Evolutionary conservation across 1,140 invertebrate species (phyloP).

Genomic region (Cydia pomonella): DNA sequence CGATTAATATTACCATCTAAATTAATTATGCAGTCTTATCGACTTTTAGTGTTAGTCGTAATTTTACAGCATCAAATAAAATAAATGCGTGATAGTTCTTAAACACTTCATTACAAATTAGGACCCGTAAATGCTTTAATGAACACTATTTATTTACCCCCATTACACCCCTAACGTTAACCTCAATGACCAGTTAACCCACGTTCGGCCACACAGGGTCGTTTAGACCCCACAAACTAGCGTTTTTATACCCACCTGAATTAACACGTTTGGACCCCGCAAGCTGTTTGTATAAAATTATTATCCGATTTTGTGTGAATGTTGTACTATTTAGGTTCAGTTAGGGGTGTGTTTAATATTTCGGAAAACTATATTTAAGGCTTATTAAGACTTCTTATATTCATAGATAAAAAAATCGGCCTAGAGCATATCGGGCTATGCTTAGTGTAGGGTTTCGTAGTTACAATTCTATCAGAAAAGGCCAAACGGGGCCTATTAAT

Average conservation of each 20-base stretch:
- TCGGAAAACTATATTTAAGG: not conserved
- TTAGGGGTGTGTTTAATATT: not conserved
- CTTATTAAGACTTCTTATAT: not conserved
- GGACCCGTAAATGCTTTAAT: not conserved
- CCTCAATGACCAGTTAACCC: not conserved
- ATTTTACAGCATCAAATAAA: not conserved
- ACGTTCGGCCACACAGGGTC: not conserved
- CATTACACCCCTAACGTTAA: not conserved
- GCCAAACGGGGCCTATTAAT: too few relatives aligned
- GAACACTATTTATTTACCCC: constrained; percentile 3
- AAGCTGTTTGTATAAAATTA: constrained; percentile 17
- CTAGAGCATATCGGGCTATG: too few relatives aligned
- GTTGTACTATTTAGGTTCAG: not conserved
- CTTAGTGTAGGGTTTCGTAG: too few relatives aligned
- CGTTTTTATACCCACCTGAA: constrained; percentile 7
- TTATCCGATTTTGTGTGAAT: not conserved
- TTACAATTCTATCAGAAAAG: too few relatives aligned
- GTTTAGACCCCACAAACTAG: constrained; percentile 7
- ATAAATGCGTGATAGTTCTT: not conserved
- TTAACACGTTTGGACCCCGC: constrained; percentile 1
- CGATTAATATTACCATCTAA: too few relatives aligned
- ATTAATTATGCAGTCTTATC: too few relatives aligned
- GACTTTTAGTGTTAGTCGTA: not conserved
- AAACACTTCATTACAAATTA: not conserved
- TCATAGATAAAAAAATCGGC: too few relatives aligned